A percentile compares a stretch with the other conserved stretches of the same genome.
Conservation (phyloP, 2,797 vertebrate genomes). For the Rousettus madagascariensis region DNA sequence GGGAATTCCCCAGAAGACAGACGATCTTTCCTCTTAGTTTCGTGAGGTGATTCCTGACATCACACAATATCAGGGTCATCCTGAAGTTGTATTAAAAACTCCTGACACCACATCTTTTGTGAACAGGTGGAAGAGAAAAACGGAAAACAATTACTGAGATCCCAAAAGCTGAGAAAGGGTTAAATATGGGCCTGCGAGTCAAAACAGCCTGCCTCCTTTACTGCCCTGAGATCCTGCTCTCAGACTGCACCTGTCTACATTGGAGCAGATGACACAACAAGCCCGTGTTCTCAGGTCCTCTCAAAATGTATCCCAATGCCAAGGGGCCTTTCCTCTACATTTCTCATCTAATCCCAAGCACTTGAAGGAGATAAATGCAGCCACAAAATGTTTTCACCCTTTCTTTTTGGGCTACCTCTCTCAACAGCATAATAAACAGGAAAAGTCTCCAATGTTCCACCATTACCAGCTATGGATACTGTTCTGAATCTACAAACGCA, state of each 20-base stretch:
- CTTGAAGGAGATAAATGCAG: neutral
- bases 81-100: conserved; percentile 55
- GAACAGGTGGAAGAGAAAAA: conserved; percentile 24
- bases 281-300: neutral
- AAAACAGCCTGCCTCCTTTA: neutral
- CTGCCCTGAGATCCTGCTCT: neutral
- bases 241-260: neutral
- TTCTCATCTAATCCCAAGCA: neutral
- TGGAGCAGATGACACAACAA: neutral
- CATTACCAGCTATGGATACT: neutral
- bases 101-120: neutral
- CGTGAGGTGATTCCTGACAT: conserved; percentile 14
- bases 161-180: neutral
- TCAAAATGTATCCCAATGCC: neutral
- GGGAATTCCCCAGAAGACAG: conserved; percentile 50
- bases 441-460: neutral
- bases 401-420: neutral
- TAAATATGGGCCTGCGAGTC: neutral
- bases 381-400: neutral
- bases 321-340: neutral
- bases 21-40: neutral
- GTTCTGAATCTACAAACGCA: neutral
- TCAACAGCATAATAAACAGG: conserved; percentile 15
- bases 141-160: conserved; percentile 36
- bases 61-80: conserved; percentile 44